Evolutionary conservation across 2,797 vertebrate species (phyloP).

Genomic region (Tenualosa thibaudeaui): DNA sequence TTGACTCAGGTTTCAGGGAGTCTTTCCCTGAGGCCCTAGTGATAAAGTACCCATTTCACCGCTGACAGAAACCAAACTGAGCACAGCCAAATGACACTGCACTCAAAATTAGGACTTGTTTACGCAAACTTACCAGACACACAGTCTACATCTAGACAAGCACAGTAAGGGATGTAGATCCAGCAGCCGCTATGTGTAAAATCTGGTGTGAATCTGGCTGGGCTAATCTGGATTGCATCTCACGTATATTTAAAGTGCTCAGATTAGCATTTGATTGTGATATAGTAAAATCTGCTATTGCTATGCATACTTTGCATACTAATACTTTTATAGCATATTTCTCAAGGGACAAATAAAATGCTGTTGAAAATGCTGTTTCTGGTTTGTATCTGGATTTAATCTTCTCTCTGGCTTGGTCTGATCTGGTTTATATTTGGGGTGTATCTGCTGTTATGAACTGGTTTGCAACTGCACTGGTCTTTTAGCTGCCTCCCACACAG

Average conservation of each 20-base stretch:
- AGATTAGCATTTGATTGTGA: too few species aligned
- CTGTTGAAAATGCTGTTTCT: neutral
- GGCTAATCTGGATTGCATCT: neutral
- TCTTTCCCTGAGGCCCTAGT: neutral
- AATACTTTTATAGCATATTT: too few species aligned
- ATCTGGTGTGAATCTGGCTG: neutral
- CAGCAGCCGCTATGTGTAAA: too few species aligned
- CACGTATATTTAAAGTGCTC: too few species aligned
- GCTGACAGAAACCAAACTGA: slow-evolving; percentile 4
- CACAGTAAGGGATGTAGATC: neutral
- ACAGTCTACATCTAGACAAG: neutral
- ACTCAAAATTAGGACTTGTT: slow-evolving; percentile 15
- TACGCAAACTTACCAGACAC: neutral
- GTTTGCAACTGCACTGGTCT: neutral
- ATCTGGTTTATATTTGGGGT: neutral
- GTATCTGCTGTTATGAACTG: neutral
- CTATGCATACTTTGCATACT: too few species aligned
- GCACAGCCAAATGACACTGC: neutral
- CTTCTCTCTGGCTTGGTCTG: neutral
- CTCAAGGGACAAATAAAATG: too few species aligned
- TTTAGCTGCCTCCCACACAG: neutral
- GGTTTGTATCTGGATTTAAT: neutral
- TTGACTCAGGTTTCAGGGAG: slow-evolving; percentile 5
- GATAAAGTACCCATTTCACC: neutral
- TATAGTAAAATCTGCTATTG: too few species aligned